Evolutionary conservation across 2,113 vertebrate genomes (phyloP).

Genomic region (Pristiophorus japonicus): DNA sequence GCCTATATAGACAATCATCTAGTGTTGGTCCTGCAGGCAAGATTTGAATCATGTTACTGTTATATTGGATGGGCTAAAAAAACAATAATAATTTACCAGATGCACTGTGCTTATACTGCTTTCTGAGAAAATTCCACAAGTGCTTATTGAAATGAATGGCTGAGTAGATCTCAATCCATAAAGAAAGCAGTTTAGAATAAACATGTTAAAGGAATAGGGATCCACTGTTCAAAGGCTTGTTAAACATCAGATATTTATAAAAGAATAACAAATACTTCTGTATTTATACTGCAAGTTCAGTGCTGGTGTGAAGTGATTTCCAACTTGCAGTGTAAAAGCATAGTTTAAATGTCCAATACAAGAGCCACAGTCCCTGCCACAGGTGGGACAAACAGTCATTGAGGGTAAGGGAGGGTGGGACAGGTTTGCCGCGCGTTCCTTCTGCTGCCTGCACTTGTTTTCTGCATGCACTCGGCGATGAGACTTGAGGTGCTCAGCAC

Average conservation of each 20-base stretch:
- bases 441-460: too few species aligned
- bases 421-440: too few species aligned
- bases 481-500: too few species aligned
- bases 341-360: neutral
- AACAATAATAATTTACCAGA: neutral
- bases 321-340: neutral
- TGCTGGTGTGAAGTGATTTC: neutral
- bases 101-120: neutral
- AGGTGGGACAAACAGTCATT: too few species aligned
- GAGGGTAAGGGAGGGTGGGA: too few species aligned
- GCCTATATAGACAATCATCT: neutral
- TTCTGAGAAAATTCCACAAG: neutral
- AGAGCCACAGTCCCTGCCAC: too few species aligned
- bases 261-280: neutral
- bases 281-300: neutral
- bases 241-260: neutral
- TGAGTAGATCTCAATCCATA: neutral
- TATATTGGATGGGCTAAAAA: neutral
- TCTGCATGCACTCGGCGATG: too few species aligned
- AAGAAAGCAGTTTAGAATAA: neutral
- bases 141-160: neutral
- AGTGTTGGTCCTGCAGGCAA: neutral
- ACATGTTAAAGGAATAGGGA: neutral
- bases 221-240: neutral
- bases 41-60: neutral